Evolutionary conservation across 2,113 vertebrate genomes (phyloP).

Genomic region (Pedionomus torquatus): DNA sequence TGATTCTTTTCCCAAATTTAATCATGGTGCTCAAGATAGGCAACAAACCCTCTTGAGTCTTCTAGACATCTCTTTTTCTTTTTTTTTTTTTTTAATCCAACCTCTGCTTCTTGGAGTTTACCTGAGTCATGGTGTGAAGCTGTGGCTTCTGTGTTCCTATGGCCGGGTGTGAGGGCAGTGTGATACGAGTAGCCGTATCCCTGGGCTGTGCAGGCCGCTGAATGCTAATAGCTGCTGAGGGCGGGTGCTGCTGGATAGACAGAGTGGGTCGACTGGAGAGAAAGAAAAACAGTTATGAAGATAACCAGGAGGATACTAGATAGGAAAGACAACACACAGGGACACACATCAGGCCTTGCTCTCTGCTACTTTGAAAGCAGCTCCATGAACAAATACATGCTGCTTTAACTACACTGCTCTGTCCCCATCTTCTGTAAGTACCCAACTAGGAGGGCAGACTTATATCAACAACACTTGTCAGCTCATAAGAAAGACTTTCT

Average conservation of each 20-base stretch:
- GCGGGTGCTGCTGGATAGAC: slow-evolving; percentile 88
- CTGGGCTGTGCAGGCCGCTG: slow-evolving; percentile 87
- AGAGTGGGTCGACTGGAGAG: slow-evolving; percentile 84
- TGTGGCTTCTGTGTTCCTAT: slow-evolving; percentile 90
- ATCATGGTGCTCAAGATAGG: neutral
- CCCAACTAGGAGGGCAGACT: neutral
- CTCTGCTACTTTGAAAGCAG: neutral
- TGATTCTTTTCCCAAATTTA: neutral
- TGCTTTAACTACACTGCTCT: neutral
- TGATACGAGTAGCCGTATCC: slow-evolving; percentile 88
- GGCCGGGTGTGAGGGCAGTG: slow-evolving; percentile 90
- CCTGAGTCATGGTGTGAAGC: slow-evolving; percentile 93
- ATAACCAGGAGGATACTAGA: fast-evolving
- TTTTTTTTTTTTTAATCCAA: too few species aligned
- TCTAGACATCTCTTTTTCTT: too few species aligned
- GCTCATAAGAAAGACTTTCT: neutral
- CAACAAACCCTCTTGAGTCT: too few species aligned
- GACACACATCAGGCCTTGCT: neutral
- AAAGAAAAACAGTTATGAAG: neutral
- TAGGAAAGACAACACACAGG: fast-evolving
- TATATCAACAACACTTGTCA: neutral
- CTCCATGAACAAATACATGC: neutral
- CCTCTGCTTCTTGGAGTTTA: neutral
- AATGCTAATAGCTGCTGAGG: slow-evolving; percentile 89
- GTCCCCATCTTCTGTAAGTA: neutral